These are phyloP conservation scores for Barbus barbus DNA, from an alignment of 2,113 vertebrate species.

Conservation along the genomic window DNA sequence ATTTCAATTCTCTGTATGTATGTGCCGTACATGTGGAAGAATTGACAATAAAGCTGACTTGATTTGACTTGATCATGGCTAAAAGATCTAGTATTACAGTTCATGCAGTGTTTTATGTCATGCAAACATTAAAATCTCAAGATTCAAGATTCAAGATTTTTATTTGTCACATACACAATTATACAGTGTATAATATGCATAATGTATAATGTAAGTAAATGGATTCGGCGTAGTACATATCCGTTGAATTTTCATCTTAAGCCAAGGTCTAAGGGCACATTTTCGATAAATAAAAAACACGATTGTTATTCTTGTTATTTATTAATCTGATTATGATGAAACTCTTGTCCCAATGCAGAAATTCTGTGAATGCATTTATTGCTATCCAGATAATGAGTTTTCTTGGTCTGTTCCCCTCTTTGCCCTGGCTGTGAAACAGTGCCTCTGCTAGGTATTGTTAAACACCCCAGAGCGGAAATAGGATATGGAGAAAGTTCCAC, in stretches of 20 bases:
- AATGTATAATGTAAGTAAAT: too few relatives aligned
- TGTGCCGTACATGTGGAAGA: too few relatives aligned
- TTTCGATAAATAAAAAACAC: neutral
- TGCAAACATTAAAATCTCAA: slow-evolving; percentile 13
- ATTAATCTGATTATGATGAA: too few relatives aligned
- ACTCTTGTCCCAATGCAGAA: too few relatives aligned
- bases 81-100: neutral
- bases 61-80: neutral
- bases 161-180: too few relatives aligned
- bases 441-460: slow-evolving; percentile 49
- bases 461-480: slow-evolving; percentile 60
- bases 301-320: neutral
- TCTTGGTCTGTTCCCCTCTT: slow-evolving; percentile 48
- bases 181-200: too few relatives aligned
- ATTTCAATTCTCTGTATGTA: too few relatives aligned
- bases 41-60: too few relatives aligned
- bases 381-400: too few relatives aligned
- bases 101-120: neutral
- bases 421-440: slow-evolving; percentile 42
- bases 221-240: neutral
- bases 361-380: too few relatives aligned
- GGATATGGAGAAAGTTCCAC: slow-evolving; percentile 65
- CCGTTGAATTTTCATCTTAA: neutral
- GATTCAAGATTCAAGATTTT: too few relatives aligned
- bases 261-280: slow-evolving; percentile 23